Evolutionary conservation across 2,797 vertebrate genomes (phyloP).

Genomic region (Gymnopithys bicolor): DNA sequence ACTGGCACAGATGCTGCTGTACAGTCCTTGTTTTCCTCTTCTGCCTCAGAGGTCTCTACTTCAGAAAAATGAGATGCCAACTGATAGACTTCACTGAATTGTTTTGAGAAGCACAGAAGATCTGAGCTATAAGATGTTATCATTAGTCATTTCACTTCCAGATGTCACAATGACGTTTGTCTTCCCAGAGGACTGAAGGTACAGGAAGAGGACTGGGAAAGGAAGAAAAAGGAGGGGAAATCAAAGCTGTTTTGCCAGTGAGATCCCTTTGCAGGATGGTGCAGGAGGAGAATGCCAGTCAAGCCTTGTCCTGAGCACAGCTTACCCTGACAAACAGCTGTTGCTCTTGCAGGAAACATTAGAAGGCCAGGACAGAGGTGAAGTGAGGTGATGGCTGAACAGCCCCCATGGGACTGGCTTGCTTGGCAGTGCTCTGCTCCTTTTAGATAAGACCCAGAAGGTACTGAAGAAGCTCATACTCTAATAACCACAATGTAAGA

Average conservation of each 20-base stretch:
- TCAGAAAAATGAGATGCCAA: not conserved
- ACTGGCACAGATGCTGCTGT: not conserved
- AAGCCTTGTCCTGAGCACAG: not conserved
- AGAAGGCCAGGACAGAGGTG: constrained; percentile 13
- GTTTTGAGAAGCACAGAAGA: not conserved
- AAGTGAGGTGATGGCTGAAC: not conserved
- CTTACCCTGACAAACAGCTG: not conserved
- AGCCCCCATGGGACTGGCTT: not conserved
- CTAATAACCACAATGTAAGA: not conserved
- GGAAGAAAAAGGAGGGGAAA: not conserved
- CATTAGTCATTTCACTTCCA: not conserved
- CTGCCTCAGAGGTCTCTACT: not conserved
- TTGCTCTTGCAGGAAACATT: not conserved
- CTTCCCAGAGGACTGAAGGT: not conserved
- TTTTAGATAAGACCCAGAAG: not conserved
- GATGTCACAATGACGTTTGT: not conserved
- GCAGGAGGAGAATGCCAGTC: not conserved
- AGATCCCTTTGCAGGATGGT: not conserved
- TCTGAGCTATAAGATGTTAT: not conserved
- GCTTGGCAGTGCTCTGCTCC: not conserved
- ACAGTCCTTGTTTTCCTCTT: not conserved
- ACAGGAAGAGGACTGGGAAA: not conserved
- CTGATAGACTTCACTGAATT: accelerated
- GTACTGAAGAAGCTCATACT: not conserved
- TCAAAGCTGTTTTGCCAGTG: not conserved